Evolutionary conservation across 1,140 invertebrate genomes (phyloP).

Genomic region (Elymnias hypermnestra): DNA sequence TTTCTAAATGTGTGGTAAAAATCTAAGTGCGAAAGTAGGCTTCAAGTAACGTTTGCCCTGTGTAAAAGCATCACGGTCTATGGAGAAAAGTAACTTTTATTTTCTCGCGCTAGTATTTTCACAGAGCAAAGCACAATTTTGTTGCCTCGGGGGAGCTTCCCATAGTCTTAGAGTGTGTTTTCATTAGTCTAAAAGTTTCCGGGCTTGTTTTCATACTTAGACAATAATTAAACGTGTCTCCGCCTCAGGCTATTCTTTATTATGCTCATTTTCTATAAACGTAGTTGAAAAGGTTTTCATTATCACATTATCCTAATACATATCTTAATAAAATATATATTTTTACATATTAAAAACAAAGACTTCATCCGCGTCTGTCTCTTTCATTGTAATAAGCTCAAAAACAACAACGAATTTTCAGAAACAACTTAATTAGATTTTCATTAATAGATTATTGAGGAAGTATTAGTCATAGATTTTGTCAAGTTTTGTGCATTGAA

Average conservation of each 20-base stretch:
- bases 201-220: constrained; percentile 18
- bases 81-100: constrained; percentile 1
- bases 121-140: constrained; percentile 22
- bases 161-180: constrained; percentile 34
- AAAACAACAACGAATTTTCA: too few relatives aligned
- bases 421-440: too few relatives aligned
- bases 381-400: too few relatives aligned
- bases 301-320: too few relatives aligned
- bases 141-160: constrained; percentile 19
- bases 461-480: too few relatives aligned
- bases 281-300: constrained; percentile 7
- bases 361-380: too few relatives aligned
- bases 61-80: neutral
- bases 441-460: too few relatives aligned
- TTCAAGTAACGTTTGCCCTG: neutral
- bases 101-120: constrained; percentile 11
- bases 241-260: constrained; percentile 7
- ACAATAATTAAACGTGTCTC: constrained; percentile 18
- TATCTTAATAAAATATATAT: too few relatives aligned
- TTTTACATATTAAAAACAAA: too few relatives aligned
- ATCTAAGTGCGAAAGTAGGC: too few relatives aligned
- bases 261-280: neutral
- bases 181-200: constrained; percentile 39
- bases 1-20: too few relatives aligned
- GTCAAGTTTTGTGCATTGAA: too few relatives aligned